These are phyloP conservation scores for Branchellion lobata DNA, from an alignment of 2,888 invertebrate species.

Conservation along the genomic window DNA sequence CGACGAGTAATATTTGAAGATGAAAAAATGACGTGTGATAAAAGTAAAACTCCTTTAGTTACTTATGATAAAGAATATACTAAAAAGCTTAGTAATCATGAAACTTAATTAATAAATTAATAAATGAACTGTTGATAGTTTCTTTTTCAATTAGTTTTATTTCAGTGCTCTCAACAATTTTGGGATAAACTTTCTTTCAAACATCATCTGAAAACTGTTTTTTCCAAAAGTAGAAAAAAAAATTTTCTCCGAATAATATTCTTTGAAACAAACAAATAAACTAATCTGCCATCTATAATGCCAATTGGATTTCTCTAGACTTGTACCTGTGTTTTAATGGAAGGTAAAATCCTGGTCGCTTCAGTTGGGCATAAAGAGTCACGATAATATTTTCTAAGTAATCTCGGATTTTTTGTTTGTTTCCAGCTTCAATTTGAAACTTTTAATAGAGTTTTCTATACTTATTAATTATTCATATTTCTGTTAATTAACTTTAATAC, in stretches of 20 bases:
- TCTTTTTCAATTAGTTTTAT: neutral
- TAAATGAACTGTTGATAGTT: neutral
- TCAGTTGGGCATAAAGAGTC: neutral
- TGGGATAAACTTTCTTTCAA: neutral
- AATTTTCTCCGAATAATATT: neutral
- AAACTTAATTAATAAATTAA: neutral
- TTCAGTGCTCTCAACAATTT: no score
- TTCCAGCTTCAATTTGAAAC: neutral
- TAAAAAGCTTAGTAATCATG: no score
- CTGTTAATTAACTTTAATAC: neutral
- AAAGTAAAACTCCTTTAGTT: conserved; percentile 13
- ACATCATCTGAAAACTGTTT: neutral
- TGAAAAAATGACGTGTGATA: conserved; percentile 42
- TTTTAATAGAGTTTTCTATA: neutral
- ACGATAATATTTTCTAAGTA: neutral
- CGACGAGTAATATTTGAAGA: no score
- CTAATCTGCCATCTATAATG: neutral
- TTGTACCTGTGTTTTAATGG: conserved; percentile 42
- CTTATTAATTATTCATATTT: conserved; percentile 4
- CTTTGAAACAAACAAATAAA: conserved; percentile 11
- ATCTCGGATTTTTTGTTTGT: neutral
- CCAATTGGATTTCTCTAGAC: neutral
- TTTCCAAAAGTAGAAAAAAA: neutral
- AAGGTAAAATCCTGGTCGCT: conserved; percentile 12
- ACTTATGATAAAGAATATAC: no score